These are phyloP conservation scores for Luperina testacea DNA, from an alignment of 2,888 invertebrate species.

Conservation along the genomic window DNA sequence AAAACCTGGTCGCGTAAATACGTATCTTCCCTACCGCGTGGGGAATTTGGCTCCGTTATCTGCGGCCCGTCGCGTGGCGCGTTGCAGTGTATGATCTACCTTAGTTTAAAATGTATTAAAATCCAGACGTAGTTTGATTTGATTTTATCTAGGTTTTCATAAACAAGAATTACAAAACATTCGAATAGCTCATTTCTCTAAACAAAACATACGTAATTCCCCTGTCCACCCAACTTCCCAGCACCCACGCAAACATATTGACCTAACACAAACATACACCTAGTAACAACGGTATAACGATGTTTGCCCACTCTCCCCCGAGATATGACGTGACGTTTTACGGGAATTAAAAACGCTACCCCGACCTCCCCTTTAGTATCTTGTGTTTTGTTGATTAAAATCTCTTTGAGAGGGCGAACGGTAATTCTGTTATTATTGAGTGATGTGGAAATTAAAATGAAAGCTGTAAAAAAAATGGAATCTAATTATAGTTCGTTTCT, in stretches of 20 bases:
- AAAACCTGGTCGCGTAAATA: too few relatives aligned
- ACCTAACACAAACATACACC: constrained; percentile 69
- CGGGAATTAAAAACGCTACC: constrained; percentile 83
- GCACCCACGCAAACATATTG: constrained; percentile 64
- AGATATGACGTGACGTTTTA: constrained; percentile 84
- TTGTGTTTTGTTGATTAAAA: constrained; percentile 71
- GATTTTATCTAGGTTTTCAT: not conserved
- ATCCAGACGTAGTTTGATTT: not conserved
- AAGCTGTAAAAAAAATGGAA: not conserved
- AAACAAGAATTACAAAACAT: not conserved
- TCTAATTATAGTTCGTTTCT: too few relatives aligned
- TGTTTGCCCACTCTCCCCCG: constrained; percentile 85
- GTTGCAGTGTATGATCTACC: too few relatives aligned
- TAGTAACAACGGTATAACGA: constrained; percentile 76
- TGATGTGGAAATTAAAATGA: constrained; percentile 25
- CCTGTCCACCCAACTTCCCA: constrained; percentile 43
- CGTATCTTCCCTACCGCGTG: too few relatives aligned
- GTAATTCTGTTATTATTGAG: constrained; percentile 44
- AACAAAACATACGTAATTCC: constrained; percentile 23
- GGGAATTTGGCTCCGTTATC: too few relatives aligned
- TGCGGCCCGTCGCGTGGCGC: too few relatives aligned
- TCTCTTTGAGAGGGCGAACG: constrained; percentile 61
- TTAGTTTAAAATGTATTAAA: not conserved
- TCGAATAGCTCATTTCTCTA: constrained; percentile 11
- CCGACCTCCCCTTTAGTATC: constrained; percentile 73